Conservation (phyloP, 2,888 invertebrate genomes). For the Onchidella celtica region DNA sequence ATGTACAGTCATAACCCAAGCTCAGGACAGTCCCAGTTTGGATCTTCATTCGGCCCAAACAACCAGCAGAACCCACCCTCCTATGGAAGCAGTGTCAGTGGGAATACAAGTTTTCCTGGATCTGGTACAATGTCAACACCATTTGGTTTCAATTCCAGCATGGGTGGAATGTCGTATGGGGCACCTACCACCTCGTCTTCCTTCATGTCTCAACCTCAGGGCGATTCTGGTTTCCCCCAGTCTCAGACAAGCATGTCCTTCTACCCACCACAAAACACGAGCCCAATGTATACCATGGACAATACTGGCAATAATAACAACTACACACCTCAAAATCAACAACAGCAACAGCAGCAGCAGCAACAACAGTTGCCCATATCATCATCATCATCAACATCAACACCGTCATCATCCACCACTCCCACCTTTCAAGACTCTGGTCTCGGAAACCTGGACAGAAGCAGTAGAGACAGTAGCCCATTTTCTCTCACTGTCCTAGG, state of each 20-base stretch:
- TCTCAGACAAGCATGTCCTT: constrained; percentile 22
- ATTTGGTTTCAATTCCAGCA: constrained; percentile 40
- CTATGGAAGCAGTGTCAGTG: constrained; percentile 34
- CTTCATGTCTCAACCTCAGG: constrained; percentile 30
- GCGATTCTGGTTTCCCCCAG: background rate
- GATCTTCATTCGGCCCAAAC: constrained; percentile 18
- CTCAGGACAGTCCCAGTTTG: constrained; percentile 17
- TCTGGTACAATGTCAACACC: constrained; percentile 7
- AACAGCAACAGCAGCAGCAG: constrained; percentile 24
- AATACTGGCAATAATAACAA: background rate
- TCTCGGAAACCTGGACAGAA: background rate
- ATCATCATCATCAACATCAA: constrained; percentile 17
- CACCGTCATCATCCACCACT: constrained; percentile 24
- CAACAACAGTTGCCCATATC: constrained; percentile 25
- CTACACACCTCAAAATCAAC: constrained; percentile 21
- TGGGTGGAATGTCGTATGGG: constrained; percentile 12
- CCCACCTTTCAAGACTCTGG: constrained; percentile 16
- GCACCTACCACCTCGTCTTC: constrained; percentile 36
- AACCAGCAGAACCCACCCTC: constrained; percentile 38
- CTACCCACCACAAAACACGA: constrained; percentile 24
- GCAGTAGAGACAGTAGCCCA: constrained; percentile 18
- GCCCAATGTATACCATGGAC: constrained; percentile 10
- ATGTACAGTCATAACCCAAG: constrained; percentile 26
- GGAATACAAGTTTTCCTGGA: background rate
- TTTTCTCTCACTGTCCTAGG: constrained; percentile 32